Conservation (phyloP, 2,888 invertebrate genomes). For the Stenotaenia linearis region DNA sequence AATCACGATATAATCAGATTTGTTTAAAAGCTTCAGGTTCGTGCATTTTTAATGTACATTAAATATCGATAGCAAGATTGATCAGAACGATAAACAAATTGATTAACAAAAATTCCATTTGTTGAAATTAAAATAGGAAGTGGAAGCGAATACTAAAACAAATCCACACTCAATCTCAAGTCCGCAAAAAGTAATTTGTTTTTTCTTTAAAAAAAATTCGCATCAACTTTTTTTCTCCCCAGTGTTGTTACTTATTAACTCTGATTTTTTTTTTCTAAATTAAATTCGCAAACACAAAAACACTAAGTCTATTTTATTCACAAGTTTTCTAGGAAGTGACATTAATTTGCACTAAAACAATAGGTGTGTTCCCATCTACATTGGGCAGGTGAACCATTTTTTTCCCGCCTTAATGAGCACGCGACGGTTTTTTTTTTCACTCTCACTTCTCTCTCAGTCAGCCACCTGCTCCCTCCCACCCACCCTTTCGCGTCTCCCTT, state of each 20-base stretch:
- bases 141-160: not conserved
- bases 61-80: no score
- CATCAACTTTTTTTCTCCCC: no score
- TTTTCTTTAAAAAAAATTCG: not conserved
- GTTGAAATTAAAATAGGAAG: not conserved
- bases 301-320: slow-evolving; percentile 1
- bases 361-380: slow-evolving; percentile 18
- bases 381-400: slow-evolving; percentile 26
- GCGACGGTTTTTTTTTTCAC: slow-evolving; percentile 7
- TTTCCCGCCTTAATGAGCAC: slow-evolving; percentile 24
- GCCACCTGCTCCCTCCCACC: not conserved
- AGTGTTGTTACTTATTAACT: not conserved
- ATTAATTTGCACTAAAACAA: slow-evolving; percentile 23
- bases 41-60: no score
- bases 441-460: not conserved
- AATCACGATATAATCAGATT: not conserved
- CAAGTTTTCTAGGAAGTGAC: slow-evolving; percentile 21
- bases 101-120: not conserved
- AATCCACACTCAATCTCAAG: not conserved
- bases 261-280: not conserved
- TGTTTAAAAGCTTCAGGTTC: no score
- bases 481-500: slow-evolving; percentile 12
- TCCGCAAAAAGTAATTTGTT: not conserved
- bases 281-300: not conserved
- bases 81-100: slow-evolving; percentile 7